Evolutionary conservation across 2,888 invertebrate genomes (phyloP), one percentile per base, ranked within the genome.

Genomic region (Ophion costatus): DNA sequence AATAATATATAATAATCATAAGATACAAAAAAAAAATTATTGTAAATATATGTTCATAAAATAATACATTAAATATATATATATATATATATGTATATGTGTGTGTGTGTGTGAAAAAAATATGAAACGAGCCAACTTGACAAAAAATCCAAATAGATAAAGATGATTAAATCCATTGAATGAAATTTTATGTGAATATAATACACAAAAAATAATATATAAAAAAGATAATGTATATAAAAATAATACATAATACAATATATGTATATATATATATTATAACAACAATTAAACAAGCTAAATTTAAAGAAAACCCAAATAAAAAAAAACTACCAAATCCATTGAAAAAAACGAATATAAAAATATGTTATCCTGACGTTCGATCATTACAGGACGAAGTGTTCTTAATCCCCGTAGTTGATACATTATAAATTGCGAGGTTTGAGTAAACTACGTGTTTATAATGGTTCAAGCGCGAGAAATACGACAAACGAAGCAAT

Each of bases 401-500:
- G 33, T 51, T 77, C 74, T 63, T 69, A 76, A 69, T 57, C 42
- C 61, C 59, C 61, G 56, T 56, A 73, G 61, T 82, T 74, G 82
- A 57, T 73, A 80, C 77, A 82, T 56, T 20, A 73, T 77, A 77
- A 80, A 80, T 80, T 74, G 80, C 29, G 61, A 70, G 63, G 69
- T 74, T 77, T 64, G 64, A 83, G 85, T 80, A 83, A 85, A 85
- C 74, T 83, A 77, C 80, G 80, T 80, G 76, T 73, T 22, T 84
- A 61, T 78, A 75, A 85, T 80, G 66, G 57, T 38, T 10, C 71
- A 66, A 66, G 59, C 66, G 71, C 57, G 85, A 80, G 74, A 74
- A 77, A 77, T 61, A 83, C 57, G 38, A 64, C 80, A 82, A 77
- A 80, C 85, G 85, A 83, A 80, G 85, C 85, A 85, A 85, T 85